Conservation (phyloP, 2,888 invertebrate species). For the Ornithoptera priamus region DNA sequence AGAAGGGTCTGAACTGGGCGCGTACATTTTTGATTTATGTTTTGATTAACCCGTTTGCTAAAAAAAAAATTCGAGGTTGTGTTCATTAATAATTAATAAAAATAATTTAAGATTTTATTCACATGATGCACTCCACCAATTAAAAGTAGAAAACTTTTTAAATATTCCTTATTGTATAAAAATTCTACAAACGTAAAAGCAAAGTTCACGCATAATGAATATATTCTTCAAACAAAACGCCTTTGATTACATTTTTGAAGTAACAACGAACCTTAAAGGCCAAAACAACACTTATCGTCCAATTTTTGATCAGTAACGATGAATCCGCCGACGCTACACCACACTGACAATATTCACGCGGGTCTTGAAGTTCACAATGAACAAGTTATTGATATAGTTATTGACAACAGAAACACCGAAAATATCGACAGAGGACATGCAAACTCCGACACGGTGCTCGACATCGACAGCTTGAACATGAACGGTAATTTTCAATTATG, state of each 20-base stretch:
- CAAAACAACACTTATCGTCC: background rate
- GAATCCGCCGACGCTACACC: conserved; percentile 40
- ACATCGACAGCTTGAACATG: background rate
- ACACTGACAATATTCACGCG: conserved; percentile 32
- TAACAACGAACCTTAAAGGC: conserved; percentile 3
- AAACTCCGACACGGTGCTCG: background rate
- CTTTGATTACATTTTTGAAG: background rate
- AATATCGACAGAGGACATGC: conserved; percentile 4
- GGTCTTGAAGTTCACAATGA: conserved; percentile 15
- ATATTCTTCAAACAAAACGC: background rate
- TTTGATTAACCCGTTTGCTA: too few relatives aligned
- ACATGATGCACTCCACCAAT: too few relatives aligned
- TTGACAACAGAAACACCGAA: conserved; percentile 19
- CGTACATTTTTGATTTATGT: too few relatives aligned
- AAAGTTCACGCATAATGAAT: background rate
- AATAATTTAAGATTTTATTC: too few relatives aligned
- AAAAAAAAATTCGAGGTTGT: too few relatives aligned
- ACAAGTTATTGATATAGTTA: conserved; percentile 21
- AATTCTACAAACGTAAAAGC: too few relatives aligned
- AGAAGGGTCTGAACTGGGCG: too few relatives aligned
- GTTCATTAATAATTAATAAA: too few relatives aligned
- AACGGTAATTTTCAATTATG: background rate
- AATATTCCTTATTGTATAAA: too few relatives aligned
- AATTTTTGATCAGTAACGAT: conserved; percentile 38
- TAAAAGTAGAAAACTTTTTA: too few relatives aligned